phyloP scores from a whole-genome alignment of 1,140 invertebrate species.

The Achatina immaculata region DNA sequence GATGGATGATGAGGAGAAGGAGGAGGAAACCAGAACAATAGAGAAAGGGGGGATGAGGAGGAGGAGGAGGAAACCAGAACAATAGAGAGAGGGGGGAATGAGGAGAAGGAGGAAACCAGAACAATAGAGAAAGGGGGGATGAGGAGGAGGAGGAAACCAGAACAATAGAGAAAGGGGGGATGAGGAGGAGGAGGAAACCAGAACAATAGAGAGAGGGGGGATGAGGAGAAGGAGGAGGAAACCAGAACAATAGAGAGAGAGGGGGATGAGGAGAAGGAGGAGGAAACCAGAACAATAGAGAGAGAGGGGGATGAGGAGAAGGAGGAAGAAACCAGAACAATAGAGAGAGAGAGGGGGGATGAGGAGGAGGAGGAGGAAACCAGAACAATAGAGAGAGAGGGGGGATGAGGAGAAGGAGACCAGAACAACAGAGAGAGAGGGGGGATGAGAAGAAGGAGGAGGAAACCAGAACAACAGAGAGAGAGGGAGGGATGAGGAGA shows the following conservation, averaged over 20 bases:
- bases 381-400: constrained; percentile 15
- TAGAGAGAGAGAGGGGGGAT: constrained; percentile 21
- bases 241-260: background rate
- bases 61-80: background rate
- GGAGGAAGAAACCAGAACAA: background rate
- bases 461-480: background rate
- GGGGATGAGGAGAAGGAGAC: constrained; percentile 20
- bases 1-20: background rate
- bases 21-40: no score
- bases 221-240: background rate
- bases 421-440: constrained; percentile 28
- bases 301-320: background rate
- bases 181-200: background rate
- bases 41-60: background rate
- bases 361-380: constrained; percentile 15
- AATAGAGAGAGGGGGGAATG: background rate
- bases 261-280: background rate
- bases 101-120: background rate
- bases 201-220: background rate
- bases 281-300: constrained; percentile 7
- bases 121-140: background rate
- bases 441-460: background rate
- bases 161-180: background rate
- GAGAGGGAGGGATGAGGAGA: background rate
- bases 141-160: background rate